These are phyloP conservation scores for Daphoenositta chrysoptera DNA, from an alignment of 2,113 vertebrate genomes.

Conservation along the genomic window DNA sequence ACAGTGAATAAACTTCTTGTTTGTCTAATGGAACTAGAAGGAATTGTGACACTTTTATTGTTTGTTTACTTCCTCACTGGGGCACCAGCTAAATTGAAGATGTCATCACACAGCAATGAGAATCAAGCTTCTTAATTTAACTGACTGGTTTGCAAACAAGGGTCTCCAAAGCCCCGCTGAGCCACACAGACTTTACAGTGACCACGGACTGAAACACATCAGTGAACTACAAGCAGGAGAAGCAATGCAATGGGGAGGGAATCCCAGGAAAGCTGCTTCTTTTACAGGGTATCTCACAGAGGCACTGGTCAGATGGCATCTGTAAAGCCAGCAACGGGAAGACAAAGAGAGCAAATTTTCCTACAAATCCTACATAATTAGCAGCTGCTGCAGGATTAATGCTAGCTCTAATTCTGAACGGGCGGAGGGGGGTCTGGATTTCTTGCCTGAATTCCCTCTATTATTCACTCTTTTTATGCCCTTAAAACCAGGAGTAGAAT, in stretches of 20 bases:
- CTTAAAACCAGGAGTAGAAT: neutral
- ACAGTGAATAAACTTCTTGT: conserved; percentile 58
- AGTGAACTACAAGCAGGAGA: neutral
- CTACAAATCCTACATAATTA: conserved; percentile 46
- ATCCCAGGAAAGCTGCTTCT: conserved; percentile 17
- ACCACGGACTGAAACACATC: neutral
- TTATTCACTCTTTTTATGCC: neutral
- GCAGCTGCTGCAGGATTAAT: conserved; percentile 37
- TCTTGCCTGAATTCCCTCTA: neutral
- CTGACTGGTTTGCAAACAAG: conserved; percentile 43
- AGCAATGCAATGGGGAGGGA: neutral
- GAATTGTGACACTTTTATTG: conserved; percentile 65
- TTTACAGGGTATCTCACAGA: neutral
- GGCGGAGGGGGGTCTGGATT: neutral
- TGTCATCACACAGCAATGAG: conserved; percentile 47
- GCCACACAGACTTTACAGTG: neutral
- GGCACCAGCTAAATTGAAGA: conserved; percentile 46
- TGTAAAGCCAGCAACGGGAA: neutral
- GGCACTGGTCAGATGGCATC: neutral
- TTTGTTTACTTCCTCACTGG: conserved; percentile 60
- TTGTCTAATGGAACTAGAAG: conserved; percentile 58
- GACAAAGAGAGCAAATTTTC: conserved; percentile 18
- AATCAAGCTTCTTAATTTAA: conserved; percentile 53
- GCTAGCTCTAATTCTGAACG: neutral
- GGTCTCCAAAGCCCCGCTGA: neutral